Conservation (phyloP, 2,797 vertebrate genomes). For the Taenioides sp. region DNA sequence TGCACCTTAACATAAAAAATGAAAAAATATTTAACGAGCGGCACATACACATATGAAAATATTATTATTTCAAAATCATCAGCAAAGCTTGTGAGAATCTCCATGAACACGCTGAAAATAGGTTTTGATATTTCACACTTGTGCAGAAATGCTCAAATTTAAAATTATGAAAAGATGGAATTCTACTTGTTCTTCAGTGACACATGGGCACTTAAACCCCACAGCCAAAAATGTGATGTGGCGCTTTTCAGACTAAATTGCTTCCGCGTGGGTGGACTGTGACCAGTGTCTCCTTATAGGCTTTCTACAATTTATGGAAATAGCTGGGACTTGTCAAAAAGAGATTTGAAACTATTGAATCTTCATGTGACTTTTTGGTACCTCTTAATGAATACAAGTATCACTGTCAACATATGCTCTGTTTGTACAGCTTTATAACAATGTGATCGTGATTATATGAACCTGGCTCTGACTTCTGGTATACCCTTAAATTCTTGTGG, state of each 20-base stretch:
- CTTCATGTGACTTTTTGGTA: background rate
- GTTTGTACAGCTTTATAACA: background rate
- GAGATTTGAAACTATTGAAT: background rate
- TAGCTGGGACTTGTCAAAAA: background rate
- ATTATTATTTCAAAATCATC: too few relatives aligned
- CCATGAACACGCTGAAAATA: slow-evolving; percentile 1
- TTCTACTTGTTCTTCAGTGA: slow-evolving; percentile 12
- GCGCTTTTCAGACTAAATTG: background rate
- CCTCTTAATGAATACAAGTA: background rate
- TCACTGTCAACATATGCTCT: background rate
- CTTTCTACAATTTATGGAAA: slow-evolving; percentile 1
- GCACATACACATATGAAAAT: too few relatives aligned
- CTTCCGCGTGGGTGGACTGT: slow-evolving; percentile 8
- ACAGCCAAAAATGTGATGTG: background rate
- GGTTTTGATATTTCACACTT: background rate
- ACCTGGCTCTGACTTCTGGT: background rate
- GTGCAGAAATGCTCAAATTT: slow-evolving; percentile 1
- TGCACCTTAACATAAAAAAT: too few relatives aligned
- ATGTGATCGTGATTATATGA: slow-evolving; percentile 6
- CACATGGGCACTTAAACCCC: background rate
- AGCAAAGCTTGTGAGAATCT: background rate
- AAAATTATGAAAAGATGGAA: slow-evolving; percentile 2
- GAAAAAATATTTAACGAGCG: too few relatives aligned
- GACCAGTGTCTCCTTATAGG: slow-evolving; percentile 4
- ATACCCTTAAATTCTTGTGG: slow-evolving; percentile 5